A percentile compares a stretch with the other conserved stretches of the same genome.
Evolutionary conservation across 2,797 vertebrate genomes (phyloP).

Genomic region (Coregonus suidteri): DNA sequence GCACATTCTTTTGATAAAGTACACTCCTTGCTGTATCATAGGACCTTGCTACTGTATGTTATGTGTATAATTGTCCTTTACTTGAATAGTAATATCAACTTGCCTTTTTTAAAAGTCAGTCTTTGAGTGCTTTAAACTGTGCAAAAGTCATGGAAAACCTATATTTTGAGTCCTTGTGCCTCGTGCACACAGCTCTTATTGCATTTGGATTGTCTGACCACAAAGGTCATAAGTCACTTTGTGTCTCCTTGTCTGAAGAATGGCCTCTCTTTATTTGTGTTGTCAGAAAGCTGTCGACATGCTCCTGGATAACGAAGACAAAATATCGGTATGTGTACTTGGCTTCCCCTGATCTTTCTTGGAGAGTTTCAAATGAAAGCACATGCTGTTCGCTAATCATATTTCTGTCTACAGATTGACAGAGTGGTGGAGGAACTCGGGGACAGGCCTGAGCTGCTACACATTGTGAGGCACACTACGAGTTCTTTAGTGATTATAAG

Average conservation of each 20-base stretch:
- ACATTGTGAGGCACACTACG: constrained; percentile 79
- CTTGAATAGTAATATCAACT: neutral
- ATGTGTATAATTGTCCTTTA: neutral
- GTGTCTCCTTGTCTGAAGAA: constrained; percentile 32
- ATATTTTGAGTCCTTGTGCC: too few species aligned
- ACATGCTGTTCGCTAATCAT: neutral
- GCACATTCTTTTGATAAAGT: too few species aligned
- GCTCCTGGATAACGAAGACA: constrained; percentile 99
- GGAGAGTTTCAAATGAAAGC: neutral
- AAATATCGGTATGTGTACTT: constrained; percentile 87
- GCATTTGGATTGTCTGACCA: neutral
- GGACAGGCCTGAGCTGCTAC: constrained; percentile 89
- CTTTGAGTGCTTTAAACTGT: neutral
- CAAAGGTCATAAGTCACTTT: constrained; percentile 14
- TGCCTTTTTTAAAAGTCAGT: neutral
- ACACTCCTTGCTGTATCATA: too few species aligned
- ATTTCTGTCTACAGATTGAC: constrained; percentile 80
- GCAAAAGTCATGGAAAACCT: neutral
- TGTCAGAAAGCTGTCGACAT: constrained; percentile 97
- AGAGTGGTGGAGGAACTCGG: constrained; percentile 91
- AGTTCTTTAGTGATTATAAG: neutral
- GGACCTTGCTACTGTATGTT: neutral
- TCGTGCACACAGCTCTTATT: too few species aligned
- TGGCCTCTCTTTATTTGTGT: constrained; percentile 24
- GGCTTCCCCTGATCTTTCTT: neutral